Percentiles rank a stretch among this genome's conserved stretches.
These are phyloP conservation scores for Charadrius vociferus DNA, from an alignment of 2,113 vertebrate genomes.

Conservation along the genomic window DNA sequence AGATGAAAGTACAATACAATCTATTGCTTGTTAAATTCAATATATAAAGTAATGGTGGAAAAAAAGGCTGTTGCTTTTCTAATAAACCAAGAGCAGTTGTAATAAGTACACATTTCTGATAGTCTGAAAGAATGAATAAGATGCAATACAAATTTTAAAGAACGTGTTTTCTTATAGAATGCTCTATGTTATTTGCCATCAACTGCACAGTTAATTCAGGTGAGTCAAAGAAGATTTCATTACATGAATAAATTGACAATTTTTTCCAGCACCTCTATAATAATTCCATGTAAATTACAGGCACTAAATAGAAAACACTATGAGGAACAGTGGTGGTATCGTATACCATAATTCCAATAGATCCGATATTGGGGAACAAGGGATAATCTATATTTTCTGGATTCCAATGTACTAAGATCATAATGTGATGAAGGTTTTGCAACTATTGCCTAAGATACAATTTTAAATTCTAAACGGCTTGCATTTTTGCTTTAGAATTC, in stretches of 20 bases:
- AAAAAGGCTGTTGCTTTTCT: background rate
- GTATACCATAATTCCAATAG: background rate
- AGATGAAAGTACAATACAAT: background rate
- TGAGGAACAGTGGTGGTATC: background rate
- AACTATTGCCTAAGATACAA: conserved; percentile 1
- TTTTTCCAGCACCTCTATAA: background rate
- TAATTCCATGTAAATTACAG: conserved; percentile 14
- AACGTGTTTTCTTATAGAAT: background rate
- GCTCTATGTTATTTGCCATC: background rate
- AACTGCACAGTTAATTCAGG: background rate
- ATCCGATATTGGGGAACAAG: background rate
- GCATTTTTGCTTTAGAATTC: conserved; percentile 40
- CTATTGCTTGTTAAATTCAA: background rate
- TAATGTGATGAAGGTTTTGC: conserved; percentile 19
- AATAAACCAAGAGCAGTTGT: background rate
- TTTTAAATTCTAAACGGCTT: conserved; percentile 35
- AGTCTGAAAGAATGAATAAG: background rate
- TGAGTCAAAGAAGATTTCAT: background rate
- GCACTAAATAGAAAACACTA: conserved; percentile 19
- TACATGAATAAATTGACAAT: background rate
- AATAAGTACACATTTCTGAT: background rate
- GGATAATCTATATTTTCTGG: conserved; percentile 4
- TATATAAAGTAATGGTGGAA: background rate
- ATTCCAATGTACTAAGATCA: background rate
- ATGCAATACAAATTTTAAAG: background rate